Evolutionary conservation across 2,888 invertebrate genomes (phyloP).

Genomic region (Endotricha flammealis): DNA sequence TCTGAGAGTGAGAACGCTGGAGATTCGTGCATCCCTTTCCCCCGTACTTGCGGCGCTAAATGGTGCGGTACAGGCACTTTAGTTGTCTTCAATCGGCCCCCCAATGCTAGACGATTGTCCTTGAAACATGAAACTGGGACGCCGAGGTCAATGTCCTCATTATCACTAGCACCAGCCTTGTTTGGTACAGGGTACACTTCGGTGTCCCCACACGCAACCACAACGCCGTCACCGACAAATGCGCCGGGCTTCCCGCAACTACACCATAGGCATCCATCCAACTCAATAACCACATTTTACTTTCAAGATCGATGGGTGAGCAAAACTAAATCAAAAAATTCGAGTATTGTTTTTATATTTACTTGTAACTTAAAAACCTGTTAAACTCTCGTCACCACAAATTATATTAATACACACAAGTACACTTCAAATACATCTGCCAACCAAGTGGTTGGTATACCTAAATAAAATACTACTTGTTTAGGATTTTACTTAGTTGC

Average conservation of each 20-base stretch:
- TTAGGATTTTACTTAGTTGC: no score
- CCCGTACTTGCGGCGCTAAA: constrained; percentile 94
- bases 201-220: constrained; percentile 69
- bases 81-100: constrained; percentile 90
- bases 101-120: constrained; percentile 82
- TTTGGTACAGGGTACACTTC: constrained; percentile 57
- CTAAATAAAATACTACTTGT: no score
- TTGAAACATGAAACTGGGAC: constrained; percentile 85
- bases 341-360: no score
- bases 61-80: constrained; percentile 93
- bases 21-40: constrained; percentile 94
- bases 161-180: constrained; percentile 56
- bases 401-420: no score
- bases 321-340: not conserved
- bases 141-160: constrained; percentile 78
- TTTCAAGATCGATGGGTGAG: constrained; percentile 84
- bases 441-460: no score
- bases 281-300: constrained; percentile 87
- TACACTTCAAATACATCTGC: no score
- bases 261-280: constrained; percentile 70
- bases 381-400: no score
- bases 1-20: constrained; percentile 73
- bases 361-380: no score
- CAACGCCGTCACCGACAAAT: constrained; percentile 72
- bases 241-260: constrained; percentile 67